These are phyloP conservation scores for Cygnus buccinator DNA, from an alignment of 2,113 vertebrate species.

Conservation along the genomic window DNA sequence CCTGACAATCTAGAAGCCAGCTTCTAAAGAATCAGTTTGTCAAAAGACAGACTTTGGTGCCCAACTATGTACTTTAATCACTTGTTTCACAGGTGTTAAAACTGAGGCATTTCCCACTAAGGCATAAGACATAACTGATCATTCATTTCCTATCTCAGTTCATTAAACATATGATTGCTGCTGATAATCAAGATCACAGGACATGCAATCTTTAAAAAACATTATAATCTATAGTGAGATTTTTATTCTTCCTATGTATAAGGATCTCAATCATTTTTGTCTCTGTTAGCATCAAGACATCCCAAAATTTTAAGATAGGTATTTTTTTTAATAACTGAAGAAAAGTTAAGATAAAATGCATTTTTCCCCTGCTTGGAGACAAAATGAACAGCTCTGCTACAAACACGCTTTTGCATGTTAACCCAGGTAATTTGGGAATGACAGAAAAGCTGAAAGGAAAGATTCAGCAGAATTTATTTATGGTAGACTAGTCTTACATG, in stretches of 20 bases:
- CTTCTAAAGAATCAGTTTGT: slow-evolving; percentile 1
- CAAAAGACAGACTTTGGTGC: neutral
- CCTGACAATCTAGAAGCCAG: neutral
- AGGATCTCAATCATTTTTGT: neutral
- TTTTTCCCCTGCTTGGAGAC: neutral
- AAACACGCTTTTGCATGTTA: neutral
- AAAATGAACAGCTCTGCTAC: neutral
- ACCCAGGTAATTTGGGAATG: neutral
- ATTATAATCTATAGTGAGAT: neutral
- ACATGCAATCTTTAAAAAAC: neutral
- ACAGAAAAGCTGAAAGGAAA: neutral
- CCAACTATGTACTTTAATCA: neutral
- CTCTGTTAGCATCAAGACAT: neutral
- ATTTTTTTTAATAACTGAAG: neutral
- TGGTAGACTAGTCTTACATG: neutral
- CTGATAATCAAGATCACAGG: neutral
- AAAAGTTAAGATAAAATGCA: neutral
- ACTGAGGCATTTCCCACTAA: neutral
- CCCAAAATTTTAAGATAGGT: neutral
- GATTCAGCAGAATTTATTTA: neutral
- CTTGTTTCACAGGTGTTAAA: neutral
- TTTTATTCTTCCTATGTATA: neutral
- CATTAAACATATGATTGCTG: neutral
- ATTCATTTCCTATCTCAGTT: neutral
- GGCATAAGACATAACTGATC: neutral